Conservation (phyloP, 2,888 invertebrate species). For the Rosalia funebris region DNA sequence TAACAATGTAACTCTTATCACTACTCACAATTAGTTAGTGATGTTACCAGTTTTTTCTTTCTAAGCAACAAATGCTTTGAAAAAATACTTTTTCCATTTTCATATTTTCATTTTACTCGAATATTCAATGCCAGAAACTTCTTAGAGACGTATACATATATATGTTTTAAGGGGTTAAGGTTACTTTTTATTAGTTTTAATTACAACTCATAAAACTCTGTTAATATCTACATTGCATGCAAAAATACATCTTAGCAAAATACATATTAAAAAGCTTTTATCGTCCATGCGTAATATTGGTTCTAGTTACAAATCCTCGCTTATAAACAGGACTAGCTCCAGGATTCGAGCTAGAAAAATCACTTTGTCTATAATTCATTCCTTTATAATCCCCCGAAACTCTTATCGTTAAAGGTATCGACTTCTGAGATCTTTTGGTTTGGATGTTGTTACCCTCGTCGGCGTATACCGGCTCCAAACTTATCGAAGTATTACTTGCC, state of each 20-base stretch:
- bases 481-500: conserved; percentile 31
- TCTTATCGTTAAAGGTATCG: conserved; percentile 25
- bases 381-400: background rate
- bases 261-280: conserved; percentile 4
- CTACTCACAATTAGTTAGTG: too few species aligned
- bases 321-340: conserved; percentile 46
- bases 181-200: too few species aligned
- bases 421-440: conserved; percentile 46
- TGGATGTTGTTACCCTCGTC: conserved; percentile 30
- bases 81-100: too few species aligned
- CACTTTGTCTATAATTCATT: conserved; percentile 4
- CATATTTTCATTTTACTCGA: too few species aligned
- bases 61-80: too few species aligned
- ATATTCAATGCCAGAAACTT: too few species aligned
- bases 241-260: background rate
- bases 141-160: too few species aligned
- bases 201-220: background rate
- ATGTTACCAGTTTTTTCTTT: too few species aligned
- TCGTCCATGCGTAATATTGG: conserved; percentile 53
- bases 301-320: conserved; percentile 56
- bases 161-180: too few species aligned
- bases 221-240: background rate
- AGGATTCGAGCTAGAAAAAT: conserved; percentile 29
- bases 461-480: conserved; percentile 40
- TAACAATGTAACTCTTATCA: too few species aligned